Conservation (phyloP, 2,888 invertebrate genomes). For the Gymnocheta viridis region DNA sequence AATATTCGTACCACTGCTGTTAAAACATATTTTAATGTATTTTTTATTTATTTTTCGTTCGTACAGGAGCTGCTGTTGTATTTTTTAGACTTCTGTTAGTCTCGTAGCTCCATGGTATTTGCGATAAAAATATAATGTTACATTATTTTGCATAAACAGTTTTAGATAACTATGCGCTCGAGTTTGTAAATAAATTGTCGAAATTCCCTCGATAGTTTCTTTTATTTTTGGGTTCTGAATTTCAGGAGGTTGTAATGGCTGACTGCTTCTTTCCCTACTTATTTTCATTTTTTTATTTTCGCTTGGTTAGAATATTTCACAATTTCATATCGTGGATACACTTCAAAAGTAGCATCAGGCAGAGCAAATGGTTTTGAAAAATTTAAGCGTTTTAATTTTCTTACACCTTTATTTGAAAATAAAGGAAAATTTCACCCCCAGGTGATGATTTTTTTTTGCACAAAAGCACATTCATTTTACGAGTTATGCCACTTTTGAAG, state of each 20-base stretch:
- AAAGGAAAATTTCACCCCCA: too few relatives aligned
- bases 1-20: constrained; percentile 12
- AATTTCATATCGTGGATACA: too few relatives aligned
- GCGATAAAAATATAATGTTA: constrained; percentile 69
- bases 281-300: not conserved
- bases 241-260: constrained; percentile 32
- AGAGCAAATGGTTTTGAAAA: too few relatives aligned
- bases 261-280: constrained; percentile 15
- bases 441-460: too few relatives aligned
- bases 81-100: constrained; percentile 30
- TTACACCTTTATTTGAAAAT: too few relatives aligned
- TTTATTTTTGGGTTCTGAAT: constrained; percentile 53
- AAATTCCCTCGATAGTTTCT: constrained; percentile 68
- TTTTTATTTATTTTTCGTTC: not conserved
- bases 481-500: too few relatives aligned
- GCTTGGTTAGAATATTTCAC: too few relatives aligned
- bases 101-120: constrained; percentile 62
- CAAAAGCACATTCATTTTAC: too few relatives aligned
- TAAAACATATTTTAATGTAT: constrained; percentile 6
- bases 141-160: constrained; percentile 70
- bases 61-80: constrained; percentile 1
- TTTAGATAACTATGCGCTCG: constrained; percentile 69
- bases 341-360: too few relatives aligned
- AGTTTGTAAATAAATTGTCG: constrained; percentile 69
- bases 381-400: too few relatives aligned